These are phyloP conservation scores for Trachythela sp. DNA, from an alignment of 64 coral and sea anemone genomes.

Conservation along the genomic window DNA sequence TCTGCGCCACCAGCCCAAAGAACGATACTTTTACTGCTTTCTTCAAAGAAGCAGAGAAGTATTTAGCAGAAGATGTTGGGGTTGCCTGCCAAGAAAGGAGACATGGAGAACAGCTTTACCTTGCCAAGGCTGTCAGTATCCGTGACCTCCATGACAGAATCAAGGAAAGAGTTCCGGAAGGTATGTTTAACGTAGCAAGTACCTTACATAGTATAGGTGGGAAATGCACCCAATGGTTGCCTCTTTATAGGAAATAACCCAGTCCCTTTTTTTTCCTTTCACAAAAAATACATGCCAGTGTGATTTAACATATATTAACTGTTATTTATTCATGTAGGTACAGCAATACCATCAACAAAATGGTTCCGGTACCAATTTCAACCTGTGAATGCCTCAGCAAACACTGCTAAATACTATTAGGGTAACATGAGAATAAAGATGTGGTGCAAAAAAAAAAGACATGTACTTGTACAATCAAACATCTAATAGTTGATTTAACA, in stretches of 20 bases:
- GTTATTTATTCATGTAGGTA: not conserved
- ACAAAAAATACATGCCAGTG: no score
- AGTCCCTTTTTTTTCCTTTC: no score
- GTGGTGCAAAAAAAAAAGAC: conserved; percentile 15
- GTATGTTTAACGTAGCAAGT: no score
- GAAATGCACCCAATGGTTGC: no score
- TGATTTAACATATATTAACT: no score
- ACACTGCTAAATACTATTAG: conserved; percentile 1
- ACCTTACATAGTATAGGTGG: no score
- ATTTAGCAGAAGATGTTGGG: not conserved
- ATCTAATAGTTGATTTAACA: no score
- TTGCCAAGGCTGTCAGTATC: not conserved
- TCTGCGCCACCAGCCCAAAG: no score
- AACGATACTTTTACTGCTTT: not conserved
- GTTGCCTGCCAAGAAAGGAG: not conserved
- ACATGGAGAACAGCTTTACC: not conserved
- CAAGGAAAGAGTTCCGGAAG: not conserved
- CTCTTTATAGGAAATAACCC: no score
- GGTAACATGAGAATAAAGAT: not conserved
- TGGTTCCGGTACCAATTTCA: conserved; percentile 1
- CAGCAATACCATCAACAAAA: not conserved
- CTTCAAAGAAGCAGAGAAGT: not conserved
- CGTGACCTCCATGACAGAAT: not conserved
- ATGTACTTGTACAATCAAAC: not conserved
- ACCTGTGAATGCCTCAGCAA: not conserved